phyloP scores from a whole-genome alignment of 2,888 invertebrate species.

The Perizoma affinitatum region DNA sequence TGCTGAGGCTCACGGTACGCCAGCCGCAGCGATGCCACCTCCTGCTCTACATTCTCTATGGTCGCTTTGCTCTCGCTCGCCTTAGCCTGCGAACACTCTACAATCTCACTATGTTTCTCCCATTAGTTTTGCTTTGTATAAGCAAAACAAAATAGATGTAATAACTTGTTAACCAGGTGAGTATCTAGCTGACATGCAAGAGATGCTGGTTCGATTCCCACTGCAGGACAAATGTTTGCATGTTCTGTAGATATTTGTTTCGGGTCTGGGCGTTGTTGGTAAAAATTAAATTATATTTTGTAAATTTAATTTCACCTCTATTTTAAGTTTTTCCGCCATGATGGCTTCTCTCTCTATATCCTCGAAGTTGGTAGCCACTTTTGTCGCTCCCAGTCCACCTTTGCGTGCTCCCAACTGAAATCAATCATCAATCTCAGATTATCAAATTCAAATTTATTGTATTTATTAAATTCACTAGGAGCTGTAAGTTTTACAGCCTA shows the following conservation, averaged over 20 bases:
- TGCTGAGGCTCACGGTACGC: constrained; percentile 90
- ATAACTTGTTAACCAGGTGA: no score
- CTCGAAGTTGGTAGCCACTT: constrained; percentile 96
- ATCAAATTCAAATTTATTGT: neutral
- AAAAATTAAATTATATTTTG: no score
- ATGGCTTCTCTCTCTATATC: constrained; percentile 96
- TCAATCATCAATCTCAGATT: neutral
- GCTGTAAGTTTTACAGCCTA: no score
- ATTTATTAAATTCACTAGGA: no score
- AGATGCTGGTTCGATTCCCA: no score
- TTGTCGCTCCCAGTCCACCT: constrained; percentile 96
- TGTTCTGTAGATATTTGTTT: no score
- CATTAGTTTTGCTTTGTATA: neutral
- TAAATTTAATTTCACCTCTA: constrained; percentile 56
- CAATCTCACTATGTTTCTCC: neutral
- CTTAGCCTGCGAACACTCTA: constrained; percentile 33
- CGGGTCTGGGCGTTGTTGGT: no score
- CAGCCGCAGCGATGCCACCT: constrained; percentile 87
- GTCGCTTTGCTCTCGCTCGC: constrained; percentile 56
- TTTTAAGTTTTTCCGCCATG: constrained; percentile 90
- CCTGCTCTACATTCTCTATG: constrained; percentile 83
- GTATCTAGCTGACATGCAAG: no score
- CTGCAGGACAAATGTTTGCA: no score
- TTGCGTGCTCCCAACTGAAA: constrained; percentile 92
- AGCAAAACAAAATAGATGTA: no score